Evolutionary conservation across 2,113 vertebrate genomes (phyloP).

Genomic region (Thalassarche chlororhynchos): DNA sequence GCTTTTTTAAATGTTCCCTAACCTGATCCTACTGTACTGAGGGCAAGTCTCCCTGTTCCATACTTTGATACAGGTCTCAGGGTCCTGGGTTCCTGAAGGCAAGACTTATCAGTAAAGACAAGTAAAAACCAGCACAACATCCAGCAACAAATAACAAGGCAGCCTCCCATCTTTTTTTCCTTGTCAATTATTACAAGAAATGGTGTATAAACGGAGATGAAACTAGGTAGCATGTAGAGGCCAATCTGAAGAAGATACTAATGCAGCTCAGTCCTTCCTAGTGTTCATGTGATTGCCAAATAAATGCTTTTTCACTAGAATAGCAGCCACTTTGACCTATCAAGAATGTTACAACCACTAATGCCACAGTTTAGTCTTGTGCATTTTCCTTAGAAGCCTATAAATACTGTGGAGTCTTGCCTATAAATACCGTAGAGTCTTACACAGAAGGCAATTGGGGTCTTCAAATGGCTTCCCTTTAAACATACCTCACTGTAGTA

Average conservation of each 20-base stretch:
- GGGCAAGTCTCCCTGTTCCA: neutral
- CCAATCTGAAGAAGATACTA: neutral
- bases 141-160: neutral
- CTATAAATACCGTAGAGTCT: neutral
- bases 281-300: neutral
- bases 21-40: neutral
- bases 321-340: neutral
- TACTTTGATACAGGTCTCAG: neutral
- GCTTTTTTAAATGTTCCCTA: neutral
- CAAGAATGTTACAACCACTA: neutral
- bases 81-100: neutral
- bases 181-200: neutral
- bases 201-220: neutral
- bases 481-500: neutral
- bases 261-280: neutral
- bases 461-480: neutral
- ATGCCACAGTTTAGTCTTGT: neutral
- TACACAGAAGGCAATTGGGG: neutral
- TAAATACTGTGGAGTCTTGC: neutral
- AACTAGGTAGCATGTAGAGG: neutral
- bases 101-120: neutral
- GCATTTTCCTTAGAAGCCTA: neutral
- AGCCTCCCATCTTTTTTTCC: neutral
- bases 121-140: neutral
- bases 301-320: neutral